Percentiles rank a stretch among this genome's conserved stretches.
phyloP scores from a whole-genome alignment of 1,140 invertebrate species.

The Leguminivora glycinivorella region DNA sequence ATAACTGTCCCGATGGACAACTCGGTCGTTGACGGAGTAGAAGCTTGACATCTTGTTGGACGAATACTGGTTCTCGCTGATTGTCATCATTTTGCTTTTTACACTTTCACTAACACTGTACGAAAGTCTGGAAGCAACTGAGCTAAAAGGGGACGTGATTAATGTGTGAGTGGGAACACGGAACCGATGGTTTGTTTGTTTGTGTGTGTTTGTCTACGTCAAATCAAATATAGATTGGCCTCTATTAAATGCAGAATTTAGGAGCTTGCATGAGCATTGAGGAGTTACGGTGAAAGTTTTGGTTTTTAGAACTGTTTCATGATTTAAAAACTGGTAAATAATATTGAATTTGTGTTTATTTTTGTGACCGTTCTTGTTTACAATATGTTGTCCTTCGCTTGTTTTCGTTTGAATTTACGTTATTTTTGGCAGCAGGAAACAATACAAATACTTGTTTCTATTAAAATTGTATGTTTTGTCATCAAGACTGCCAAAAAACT shows the following conservation, averaged over 20 bases:
- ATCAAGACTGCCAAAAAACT: not conserved
- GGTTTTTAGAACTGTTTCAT: no score
- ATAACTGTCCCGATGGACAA: conserved; percentile 73
- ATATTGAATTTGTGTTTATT: not conserved
- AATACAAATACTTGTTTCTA: not conserved
- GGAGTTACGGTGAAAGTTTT: no score
- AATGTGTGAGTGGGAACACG: not conserved
- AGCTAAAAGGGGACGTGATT: conserved; percentile 16
- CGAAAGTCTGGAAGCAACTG: not conserved
- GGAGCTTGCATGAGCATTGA: no score
- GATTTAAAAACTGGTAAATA: not conserved
- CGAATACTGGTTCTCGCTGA: conserved; percentile 76
- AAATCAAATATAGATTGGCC: no score
- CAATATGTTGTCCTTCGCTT: not conserved
- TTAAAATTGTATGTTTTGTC: not conserved
- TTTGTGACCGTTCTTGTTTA: not conserved
- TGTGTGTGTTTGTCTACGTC: not conserved
- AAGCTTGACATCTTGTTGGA: conserved; percentile 76
- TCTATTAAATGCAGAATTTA: no score
- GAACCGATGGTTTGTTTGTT: not conserved
- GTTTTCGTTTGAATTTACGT: not conserved
- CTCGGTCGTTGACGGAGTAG: conserved; percentile 74
- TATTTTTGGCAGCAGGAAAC: not conserved
- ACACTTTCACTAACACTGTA: conserved; percentile 31
- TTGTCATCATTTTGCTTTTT: conserved; percentile 77